phyloP scores from a whole-genome alignment of 2,113 vertebrate species.

The Bombycilla garrulus region DNA sequence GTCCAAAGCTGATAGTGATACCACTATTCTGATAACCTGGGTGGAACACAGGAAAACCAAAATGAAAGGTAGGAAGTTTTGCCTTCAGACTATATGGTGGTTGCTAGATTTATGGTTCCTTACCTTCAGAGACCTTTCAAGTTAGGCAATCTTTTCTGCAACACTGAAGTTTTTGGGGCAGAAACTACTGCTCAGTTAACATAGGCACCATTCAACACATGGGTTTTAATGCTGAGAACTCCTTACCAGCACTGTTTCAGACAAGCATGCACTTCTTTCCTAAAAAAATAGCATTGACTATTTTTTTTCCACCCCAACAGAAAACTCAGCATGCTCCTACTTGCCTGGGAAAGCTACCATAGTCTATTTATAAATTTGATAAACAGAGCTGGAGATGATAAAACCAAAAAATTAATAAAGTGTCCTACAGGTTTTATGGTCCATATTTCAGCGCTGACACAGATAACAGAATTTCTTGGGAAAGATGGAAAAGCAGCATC shows the following conservation, averaged over 20 bases:
- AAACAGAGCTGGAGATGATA: neutral
- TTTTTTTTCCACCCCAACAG: neutral
- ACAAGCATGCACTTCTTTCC: neutral
- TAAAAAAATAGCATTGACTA: neutral
- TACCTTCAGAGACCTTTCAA: neutral
- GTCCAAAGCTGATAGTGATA: neutral
- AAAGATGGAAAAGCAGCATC: neutral
- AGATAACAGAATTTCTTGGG: neutral
- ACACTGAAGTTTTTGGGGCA: neutral
- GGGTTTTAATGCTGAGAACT: neutral
- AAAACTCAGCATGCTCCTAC: neutral
- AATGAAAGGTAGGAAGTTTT: neutral
- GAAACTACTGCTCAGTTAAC: neutral
- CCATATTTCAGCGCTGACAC: neutral
- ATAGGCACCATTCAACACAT: neutral
- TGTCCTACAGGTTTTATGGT: neutral
- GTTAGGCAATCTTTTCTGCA: neutral
- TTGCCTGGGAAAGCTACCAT: neutral
- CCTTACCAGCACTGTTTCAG: neutral
- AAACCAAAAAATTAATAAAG: neutral
- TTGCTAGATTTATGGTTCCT: neutral
- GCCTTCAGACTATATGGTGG: neutral
- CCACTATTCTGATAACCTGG: neutral
- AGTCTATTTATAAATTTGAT: neutral
- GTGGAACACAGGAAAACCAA: neutral